Base-by-base conservation (phyloP, 2,888 invertebrate genomes). In the Neria commutata region DNA sequence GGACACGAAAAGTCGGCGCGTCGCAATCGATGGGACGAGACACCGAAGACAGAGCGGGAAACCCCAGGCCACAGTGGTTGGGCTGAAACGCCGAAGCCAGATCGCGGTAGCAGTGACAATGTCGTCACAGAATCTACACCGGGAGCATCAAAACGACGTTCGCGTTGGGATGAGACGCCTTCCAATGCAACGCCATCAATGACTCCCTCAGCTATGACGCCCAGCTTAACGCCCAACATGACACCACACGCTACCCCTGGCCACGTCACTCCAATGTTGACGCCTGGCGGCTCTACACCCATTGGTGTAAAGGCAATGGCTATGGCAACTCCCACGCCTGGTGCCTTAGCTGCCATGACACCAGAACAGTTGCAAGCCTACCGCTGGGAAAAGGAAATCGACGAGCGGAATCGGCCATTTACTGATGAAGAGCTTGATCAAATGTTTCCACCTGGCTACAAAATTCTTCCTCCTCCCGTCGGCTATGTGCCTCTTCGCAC, bases 81-180 rank as follows among this genome's bases (percentile, higher is more conserved):
- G 99, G 98, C 98, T 16, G 99, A 99, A 83, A 99, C 99, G 0
- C 99, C 99, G 0, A 90, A 95, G 62, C 95, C 97, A 0, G 97
- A 98, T 79, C 88, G 98, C 56, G 89, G 90, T 3, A 87, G 87
- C 0, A 89, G 88, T 4, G 85, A 86, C 46, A 86, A 85, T 70
- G 85, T 88, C 11, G 91, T 92, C 53, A 90, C 95, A 74, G 96
- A 96, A 81, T 95, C 97, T 0, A 97, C 97, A 0, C 96, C 97
- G 0, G 93, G 95, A 29, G 91, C 94, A 1, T 94, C 95, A 54
- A 99, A 99, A 82, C 87, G 99, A 1, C 88, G 97, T 56, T 96
- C 97, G 58, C 89, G 99, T 63, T 99, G 99, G 99, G 99, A 99
- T 81, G 97, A 99, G 83, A 99, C 98, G 0, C 98, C 99, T 0